phyloP scores from a whole-genome alignment of 2,888 invertebrate species.

The Scaptomyza polygonia region DNA sequence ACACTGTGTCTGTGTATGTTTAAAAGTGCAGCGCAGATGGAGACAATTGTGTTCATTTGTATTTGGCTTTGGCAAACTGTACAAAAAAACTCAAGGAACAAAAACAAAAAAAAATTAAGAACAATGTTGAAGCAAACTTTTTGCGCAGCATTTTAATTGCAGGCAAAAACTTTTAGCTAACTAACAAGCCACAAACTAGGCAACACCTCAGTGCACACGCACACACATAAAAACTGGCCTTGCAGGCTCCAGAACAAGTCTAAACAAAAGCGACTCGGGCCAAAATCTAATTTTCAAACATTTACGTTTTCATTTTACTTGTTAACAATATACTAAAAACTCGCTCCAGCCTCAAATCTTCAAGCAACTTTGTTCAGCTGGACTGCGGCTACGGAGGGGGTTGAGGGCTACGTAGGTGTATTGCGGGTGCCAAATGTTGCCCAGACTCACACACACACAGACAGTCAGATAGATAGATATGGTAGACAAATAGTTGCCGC shows the following conservation, averaged over 20 bases:
- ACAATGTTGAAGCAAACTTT: conserved; percentile 73
- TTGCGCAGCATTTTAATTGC: conserved; percentile 79
- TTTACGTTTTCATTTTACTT: conserved; percentile 79
- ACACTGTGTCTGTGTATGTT: background rate
- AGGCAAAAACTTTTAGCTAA: conserved; percentile 79
- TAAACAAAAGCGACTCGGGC: conserved; percentile 69
- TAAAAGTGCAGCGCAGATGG: conserved; percentile 28
- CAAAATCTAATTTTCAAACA: conserved; percentile 80
- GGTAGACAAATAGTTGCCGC: conserved; percentile 14
- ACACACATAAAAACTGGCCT: conserved; percentile 23
- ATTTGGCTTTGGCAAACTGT: conserved; percentile 73
- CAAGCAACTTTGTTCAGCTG: conserved; percentile 28
- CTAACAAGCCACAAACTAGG: conserved; percentile 78
- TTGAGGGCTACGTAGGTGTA: conserved; percentile 3
- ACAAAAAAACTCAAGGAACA: conserved; percentile 56
- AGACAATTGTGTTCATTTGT: conserved; percentile 74
- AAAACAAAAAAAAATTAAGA: conserved; percentile 73
- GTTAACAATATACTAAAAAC: conserved; percentile 70
- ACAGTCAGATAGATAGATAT: background rate
- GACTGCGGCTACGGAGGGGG: background rate
- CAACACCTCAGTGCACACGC: conserved; percentile 72
- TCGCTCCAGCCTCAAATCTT: conserved; percentile 50
- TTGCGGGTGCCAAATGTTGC: conserved; percentile 17
- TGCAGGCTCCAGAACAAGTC: conserved; percentile 27
- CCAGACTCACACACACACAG: background rate